Evolutionary conservation across 2,797 vertebrate genomes (phyloP).

Genomic region (Spinus pinus): DNA sequence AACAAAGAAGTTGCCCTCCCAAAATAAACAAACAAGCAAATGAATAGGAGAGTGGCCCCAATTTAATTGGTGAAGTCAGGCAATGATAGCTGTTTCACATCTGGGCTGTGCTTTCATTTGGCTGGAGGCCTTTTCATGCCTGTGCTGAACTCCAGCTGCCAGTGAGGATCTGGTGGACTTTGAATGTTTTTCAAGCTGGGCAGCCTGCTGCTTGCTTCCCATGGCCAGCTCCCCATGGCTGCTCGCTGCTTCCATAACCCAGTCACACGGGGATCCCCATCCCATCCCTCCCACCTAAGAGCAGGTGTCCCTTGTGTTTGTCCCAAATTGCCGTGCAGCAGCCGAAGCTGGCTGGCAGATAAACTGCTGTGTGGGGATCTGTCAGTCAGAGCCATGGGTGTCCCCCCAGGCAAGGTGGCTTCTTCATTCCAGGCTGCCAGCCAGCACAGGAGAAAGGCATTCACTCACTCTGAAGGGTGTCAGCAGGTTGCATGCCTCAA

Average conservation of each 20-base stretch:
- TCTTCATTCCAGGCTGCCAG: constrained; percentile 4
- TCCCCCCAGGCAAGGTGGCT: neutral
- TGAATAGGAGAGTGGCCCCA: neutral
- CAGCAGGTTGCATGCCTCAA: neutral
- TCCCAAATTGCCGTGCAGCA: neutral
- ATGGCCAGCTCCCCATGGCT: neutral
- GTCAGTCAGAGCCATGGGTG: neutral
- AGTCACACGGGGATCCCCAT: accelerated
- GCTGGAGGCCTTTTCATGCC: neutral
- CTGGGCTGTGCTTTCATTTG: neutral
- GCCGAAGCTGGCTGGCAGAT: neutral
- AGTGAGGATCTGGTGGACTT: neutral
- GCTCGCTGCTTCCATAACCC: neutral
- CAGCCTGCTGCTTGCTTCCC: neutral
- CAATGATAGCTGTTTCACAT: neutral
- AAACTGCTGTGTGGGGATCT: neutral
- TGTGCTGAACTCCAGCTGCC: neutral
- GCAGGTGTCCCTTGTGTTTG: neutral
- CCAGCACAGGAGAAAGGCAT: neutral
- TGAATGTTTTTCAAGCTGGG: neutral
- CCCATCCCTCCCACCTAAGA: neutral
- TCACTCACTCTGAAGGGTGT: neutral
- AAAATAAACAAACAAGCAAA: constrained; percentile 36
- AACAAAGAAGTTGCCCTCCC: constrained; percentile 22
- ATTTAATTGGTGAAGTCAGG: neutral